Evolutionary conservation across 1,140 invertebrate genomes (phyloP).

Genomic region (Onthophagus taurus): DNA sequence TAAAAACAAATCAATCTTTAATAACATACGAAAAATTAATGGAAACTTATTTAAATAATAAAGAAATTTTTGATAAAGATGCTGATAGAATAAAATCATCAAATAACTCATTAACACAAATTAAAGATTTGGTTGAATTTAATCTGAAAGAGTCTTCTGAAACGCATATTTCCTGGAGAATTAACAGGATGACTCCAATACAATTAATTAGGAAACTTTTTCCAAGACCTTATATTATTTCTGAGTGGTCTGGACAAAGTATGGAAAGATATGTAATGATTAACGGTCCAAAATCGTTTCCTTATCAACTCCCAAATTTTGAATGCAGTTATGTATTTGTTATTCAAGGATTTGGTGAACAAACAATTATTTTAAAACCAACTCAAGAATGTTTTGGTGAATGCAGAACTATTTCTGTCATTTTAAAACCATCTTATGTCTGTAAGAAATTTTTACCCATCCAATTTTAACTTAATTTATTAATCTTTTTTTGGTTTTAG

Average conservation of each 20-base stretch:
- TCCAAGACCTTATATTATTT: conserved; percentile 48
- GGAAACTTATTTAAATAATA: conserved; percentile 40
- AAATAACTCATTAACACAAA: conserved; percentile 36
- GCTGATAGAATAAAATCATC: conserved; percentile 43
- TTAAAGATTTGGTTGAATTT: conserved; percentile 28
- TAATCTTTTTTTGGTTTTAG: conserved; percentile 45
- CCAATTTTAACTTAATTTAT: conserved; percentile 7
- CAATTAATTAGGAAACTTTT: conserved; percentile 55
- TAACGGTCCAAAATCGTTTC: conserved; percentile 49
- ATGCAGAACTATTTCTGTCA: conserved; percentile 53
- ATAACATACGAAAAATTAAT: conserved; percentile 37
- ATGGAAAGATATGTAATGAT: conserved; percentile 63
- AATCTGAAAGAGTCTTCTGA: conserved; percentile 25
- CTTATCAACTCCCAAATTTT: conserved; percentile 56
- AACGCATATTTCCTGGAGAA: conserved; percentile 48
- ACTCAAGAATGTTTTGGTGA: conserved; percentile 54
- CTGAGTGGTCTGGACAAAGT: conserved; percentile 54
- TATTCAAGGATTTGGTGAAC: conserved; percentile 52
- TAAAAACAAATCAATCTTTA: conserved; percentile 33
- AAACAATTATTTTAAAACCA: conserved; percentile 54
- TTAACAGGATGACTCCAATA: conserved; percentile 58
- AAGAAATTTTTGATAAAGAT: conserved; percentile 44
- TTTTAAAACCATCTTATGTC: conserved; percentile 54
- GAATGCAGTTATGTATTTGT: conserved; percentile 69
- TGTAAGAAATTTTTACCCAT: conserved; percentile 46